Conservation (phyloP, 2,113 vertebrate genomes). For the Falcunculus frontatus region DNA sequence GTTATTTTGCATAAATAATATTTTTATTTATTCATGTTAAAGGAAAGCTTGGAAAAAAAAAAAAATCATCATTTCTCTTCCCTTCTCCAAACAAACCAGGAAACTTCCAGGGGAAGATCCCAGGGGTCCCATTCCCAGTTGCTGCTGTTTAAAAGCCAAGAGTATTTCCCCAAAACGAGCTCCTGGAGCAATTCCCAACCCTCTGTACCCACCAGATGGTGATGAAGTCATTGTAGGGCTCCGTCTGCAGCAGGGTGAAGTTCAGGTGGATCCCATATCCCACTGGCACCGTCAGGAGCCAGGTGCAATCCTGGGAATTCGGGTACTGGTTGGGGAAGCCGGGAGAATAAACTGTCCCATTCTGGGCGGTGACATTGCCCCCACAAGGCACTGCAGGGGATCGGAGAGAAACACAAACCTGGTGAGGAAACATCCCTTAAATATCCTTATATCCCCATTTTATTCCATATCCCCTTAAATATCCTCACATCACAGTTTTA, state of each 20-base stretch:
- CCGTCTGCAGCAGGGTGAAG: constrained; percentile 91
- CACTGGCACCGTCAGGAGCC: constrained; percentile 87
- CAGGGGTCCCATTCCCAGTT: background rate
- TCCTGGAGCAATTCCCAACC: accelerated
- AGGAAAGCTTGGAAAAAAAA: background rate
- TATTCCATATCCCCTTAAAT: no score
- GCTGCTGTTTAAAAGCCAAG: background rate
- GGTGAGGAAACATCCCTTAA: background rate
- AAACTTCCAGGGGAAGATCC: background rate
- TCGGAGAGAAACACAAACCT: constrained; percentile 8
- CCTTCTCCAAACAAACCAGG: background rate
- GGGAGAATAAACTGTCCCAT: constrained; percentile 94
- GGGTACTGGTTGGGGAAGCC: constrained; percentile 95
- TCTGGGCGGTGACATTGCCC: constrained; percentile 88
- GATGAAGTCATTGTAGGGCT: constrained; percentile 93
- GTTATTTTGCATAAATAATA: background rate
- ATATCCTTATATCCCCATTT: no score
- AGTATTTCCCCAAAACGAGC: accelerated
- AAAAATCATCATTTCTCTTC: background rate
- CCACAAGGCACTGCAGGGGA: constrained; percentile 86
- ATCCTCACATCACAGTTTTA: no score
- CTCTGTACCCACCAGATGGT: constrained; percentile 85
- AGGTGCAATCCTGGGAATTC: constrained; percentile 90
- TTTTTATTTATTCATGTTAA: background rate
- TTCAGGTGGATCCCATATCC: constrained; percentile 90